Evolutionary conservation across 1,140 invertebrate species (phyloP).

Genomic region (Drosophila mauritiana): DNA sequence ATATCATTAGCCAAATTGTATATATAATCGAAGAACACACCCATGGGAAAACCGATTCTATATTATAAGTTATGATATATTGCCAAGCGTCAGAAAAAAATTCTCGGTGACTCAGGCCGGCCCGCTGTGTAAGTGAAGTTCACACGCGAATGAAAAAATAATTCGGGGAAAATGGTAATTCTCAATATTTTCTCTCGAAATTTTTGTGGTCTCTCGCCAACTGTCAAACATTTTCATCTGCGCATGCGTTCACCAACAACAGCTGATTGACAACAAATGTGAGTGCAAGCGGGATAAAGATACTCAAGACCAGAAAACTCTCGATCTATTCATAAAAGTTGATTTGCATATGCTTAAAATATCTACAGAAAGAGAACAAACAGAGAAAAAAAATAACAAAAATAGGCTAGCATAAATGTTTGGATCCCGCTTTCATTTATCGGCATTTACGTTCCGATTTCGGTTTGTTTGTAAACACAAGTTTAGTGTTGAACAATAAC

Average conservation of each 20-base stretch:
- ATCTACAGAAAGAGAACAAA: slow-evolving; percentile 5
- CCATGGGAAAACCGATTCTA: slow-evolving; percentile 10
- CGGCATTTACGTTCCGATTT: slow-evolving; percentile 15
- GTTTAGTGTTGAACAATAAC: background rate
- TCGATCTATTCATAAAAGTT: slow-evolving; percentile 35
- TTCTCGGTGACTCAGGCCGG: slow-evolving; percentile 40
- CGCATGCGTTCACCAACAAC: slow-evolving; percentile 52
- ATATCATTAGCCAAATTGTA: slow-evolving; percentile 51
- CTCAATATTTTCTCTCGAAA: slow-evolving; percentile 23
- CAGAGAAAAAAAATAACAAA: background rate
- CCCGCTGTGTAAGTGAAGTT: slow-evolving; percentile 37
- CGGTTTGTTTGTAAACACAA: slow-evolving; percentile 35
- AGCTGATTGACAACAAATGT: slow-evolving; percentile 72
- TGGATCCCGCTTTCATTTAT: slow-evolving; percentile 32
- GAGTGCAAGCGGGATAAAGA: slow-evolving; percentile 53
- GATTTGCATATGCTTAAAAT: slow-evolving; percentile 12
- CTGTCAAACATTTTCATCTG: slow-evolving; percentile 45
- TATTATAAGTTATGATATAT: slow-evolving; percentile 39
- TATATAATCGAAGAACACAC: slow-evolving; percentile 34
- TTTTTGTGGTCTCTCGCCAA: slow-evolving; percentile 18
- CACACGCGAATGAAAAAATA: slow-evolving; percentile 8
- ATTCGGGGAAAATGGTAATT: slow-evolving; percentile 30
- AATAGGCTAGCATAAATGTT: slow-evolving; percentile 18
- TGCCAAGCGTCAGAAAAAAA: slow-evolving; percentile 39
- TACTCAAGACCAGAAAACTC: slow-evolving; percentile 6